Evolutionary conservation across 1,140 invertebrate genomes (phyloP).

Genomic region (Euglossa dilemma): DNA sequence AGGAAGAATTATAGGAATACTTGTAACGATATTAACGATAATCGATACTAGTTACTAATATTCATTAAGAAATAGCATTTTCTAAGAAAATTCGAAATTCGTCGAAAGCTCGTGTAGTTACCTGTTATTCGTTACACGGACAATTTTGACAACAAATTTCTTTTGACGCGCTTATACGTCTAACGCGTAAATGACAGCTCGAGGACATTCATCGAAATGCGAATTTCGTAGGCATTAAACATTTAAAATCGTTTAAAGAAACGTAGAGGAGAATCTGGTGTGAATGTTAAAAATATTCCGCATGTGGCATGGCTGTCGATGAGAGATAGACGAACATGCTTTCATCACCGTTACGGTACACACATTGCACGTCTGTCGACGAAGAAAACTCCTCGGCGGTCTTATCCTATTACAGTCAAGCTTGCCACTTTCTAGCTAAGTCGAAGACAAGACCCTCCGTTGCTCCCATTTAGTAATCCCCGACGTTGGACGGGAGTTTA

Average conservation of each 20-base stretch:
- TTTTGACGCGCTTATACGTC: too few species aligned
- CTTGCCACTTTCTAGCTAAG: slow-evolving; percentile 70
- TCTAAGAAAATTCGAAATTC: too few species aligned
- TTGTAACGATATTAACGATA: too few species aligned
- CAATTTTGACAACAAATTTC: too few species aligned
- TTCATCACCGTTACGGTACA: slow-evolving; percentile 47
- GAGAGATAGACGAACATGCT: neutral
- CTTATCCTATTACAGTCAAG: slow-evolving; percentile 71
- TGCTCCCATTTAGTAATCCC: slow-evolving; percentile 78
- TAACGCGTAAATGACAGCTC: too few species aligned
- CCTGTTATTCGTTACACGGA: too few species aligned
- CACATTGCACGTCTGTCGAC: slow-evolving; percentile 46
- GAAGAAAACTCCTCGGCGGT: slow-evolving; percentile 62
- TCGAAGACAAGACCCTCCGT: slow-evolving; percentile 70
- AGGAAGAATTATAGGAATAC: too few species aligned
- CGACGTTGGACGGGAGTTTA: slow-evolving; percentile 77
- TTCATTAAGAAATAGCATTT: too few species aligned
- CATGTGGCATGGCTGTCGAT: neutral
- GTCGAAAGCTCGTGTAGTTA: too few species aligned
- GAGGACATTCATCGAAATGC: neutral
- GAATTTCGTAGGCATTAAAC: neutral
- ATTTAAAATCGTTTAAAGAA: neutral
- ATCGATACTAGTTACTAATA: too few species aligned
- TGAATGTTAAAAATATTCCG: neutral
- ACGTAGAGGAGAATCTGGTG: neutral